phyloP scores from a whole-genome alignment of 2,113 vertebrate species.

The Stigmatopora nigra region DNA sequence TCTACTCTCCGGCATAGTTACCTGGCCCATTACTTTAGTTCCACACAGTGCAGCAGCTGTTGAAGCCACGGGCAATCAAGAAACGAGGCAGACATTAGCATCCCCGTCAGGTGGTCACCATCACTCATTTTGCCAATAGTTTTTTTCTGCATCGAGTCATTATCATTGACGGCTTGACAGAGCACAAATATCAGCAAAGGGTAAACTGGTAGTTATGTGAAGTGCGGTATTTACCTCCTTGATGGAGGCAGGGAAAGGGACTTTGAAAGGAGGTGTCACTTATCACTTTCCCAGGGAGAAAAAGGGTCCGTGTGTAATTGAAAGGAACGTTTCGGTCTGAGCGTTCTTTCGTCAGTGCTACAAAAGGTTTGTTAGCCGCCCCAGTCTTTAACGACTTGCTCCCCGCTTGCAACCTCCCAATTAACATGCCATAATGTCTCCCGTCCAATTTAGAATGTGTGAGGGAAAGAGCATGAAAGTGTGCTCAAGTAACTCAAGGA shows the following conservation, averaged over 20 bases:
- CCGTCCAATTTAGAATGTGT: background rate
- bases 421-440: conserved; percentile 33
- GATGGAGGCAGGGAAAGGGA: conserved; percentile 30
- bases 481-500: background rate
- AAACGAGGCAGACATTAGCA: conserved; percentile 23
- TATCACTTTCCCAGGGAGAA: conserved; percentile 22
- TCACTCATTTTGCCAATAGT: conserved; percentile 30
- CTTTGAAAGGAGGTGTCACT: conserved; percentile 29
- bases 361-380: conserved; percentile 30
- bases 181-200: conserved; percentile 46
- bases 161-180: conserved; percentile 42
- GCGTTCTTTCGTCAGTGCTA: conserved; percentile 31
- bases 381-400: conserved; percentile 34
- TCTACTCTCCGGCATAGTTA: background rate
- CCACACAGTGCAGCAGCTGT: background rate
- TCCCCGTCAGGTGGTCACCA: conserved; percentile 17
- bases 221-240: conserved; percentile 37
- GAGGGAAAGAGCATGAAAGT: background rate
- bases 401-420: conserved; percentile 10
- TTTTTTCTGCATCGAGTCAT: conserved; percentile 21
- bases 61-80: conserved; percentile 4
- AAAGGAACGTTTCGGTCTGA: conserved; percentile 39
- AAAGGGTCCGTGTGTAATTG: conserved; percentile 39
- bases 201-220: conserved; percentile 41
- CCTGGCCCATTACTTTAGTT: background rate